phyloP scores from a whole-genome alignment of 2,113 vertebrate species.

The Dicentrarchus labrax region DNA sequence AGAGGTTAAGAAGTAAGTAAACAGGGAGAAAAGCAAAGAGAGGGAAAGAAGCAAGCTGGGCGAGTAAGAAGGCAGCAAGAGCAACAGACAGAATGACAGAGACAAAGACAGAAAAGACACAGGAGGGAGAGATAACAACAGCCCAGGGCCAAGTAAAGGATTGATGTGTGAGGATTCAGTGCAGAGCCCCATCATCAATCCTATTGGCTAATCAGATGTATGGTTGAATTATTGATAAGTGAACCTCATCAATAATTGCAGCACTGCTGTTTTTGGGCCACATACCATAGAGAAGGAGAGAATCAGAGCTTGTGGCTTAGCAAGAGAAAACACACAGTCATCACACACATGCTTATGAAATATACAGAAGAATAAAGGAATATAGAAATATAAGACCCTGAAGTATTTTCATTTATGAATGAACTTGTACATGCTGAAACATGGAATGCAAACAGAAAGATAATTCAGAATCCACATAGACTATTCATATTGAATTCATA shows the following conservation, averaged over 20 bases:
- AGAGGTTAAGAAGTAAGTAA: conserved; percentile 2
- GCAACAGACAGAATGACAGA: conserved; percentile 47
- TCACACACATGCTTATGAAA: conserved; percentile 22
- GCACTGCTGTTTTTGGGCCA: conserved; percentile 69
- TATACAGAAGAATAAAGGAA: conserved; percentile 17
- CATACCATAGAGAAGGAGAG: conserved; percentile 51
- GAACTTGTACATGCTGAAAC: not conserved
- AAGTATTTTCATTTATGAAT: conserved; percentile 23
- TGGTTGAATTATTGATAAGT: conserved; percentile 83
- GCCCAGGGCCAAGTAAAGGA: conserved; percentile 58
- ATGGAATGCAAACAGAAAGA: not conserved
- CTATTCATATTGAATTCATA: not conserved
- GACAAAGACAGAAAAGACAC: conserved; percentile 53
- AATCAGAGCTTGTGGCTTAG: conserved; percentile 51
- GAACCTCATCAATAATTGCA: conserved; percentile 81
- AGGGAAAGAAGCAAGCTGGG: not conserved
- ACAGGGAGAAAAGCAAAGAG: not conserved
- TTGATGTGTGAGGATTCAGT: conserved; percentile 71
- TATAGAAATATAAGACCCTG: conserved; percentile 9
- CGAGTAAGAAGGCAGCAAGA: conserved; percentile 7
- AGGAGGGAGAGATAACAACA: conserved; percentile 61
- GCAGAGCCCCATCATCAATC: conserved; percentile 73
- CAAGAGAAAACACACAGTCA: conserved; percentile 46
- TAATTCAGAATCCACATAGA: not conserved
- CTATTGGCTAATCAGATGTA: conserved; percentile 83